Evolutionary conservation across 53 echinoderm and acorn worm species (phyloP).

Genomic region (Arbacia lixula): DNA sequence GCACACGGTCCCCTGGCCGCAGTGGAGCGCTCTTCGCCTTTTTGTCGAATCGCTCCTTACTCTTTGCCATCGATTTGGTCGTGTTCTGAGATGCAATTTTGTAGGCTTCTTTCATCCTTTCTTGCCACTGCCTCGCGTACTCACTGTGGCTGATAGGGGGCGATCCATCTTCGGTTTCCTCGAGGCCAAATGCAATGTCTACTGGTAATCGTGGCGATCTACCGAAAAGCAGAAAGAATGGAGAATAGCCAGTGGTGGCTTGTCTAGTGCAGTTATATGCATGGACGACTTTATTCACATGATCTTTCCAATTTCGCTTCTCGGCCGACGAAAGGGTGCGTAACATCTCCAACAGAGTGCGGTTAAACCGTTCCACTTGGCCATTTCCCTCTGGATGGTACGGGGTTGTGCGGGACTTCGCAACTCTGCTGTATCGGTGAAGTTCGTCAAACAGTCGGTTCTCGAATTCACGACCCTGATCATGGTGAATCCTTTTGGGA

Average conservation of each 20-base stretch:
- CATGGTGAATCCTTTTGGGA: slow-evolving; percentile 71
- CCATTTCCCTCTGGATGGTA: slow-evolving; percentile 81
- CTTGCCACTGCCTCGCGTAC: slow-evolving; percentile 40
- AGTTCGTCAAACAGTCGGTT: slow-evolving; percentile 66
- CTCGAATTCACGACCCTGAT: slow-evolving; percentile 77
- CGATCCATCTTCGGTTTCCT: not conserved
- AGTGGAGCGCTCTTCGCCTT: slow-evolving; percentile 26
- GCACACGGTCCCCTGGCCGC: slow-evolving; percentile 59
- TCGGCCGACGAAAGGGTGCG: slow-evolving; percentile 41
- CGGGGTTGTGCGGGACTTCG: slow-evolving; percentile 64
- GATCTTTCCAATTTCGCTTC: slow-evolving; percentile 55
- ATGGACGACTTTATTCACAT: slow-evolving; percentile 65
- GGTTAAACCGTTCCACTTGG: slow-evolving; percentile 68
- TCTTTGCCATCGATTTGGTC: not conserved
- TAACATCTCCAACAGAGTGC: slow-evolving; percentile 69
- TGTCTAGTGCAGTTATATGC: slow-evolving; percentile 69
- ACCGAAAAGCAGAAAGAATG: slow-evolving; percentile 59
- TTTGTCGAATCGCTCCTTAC: slow-evolving; percentile 40
- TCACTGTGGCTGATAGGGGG: not conserved
- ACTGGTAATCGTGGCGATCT: slow-evolving; percentile 53
- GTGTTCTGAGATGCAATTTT: slow-evolving; percentile 13
- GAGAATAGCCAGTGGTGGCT: slow-evolving; percentile 61
- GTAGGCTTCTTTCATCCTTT: slow-evolving; percentile 47
- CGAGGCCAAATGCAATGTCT: slow-evolving; percentile 43
- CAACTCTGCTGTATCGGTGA: slow-evolving; percentile 20